Evolutionary conservation across 2,113 vertebrate genomes (phyloP).

Genomic region (Xiphophorus hellerii): DNA sequence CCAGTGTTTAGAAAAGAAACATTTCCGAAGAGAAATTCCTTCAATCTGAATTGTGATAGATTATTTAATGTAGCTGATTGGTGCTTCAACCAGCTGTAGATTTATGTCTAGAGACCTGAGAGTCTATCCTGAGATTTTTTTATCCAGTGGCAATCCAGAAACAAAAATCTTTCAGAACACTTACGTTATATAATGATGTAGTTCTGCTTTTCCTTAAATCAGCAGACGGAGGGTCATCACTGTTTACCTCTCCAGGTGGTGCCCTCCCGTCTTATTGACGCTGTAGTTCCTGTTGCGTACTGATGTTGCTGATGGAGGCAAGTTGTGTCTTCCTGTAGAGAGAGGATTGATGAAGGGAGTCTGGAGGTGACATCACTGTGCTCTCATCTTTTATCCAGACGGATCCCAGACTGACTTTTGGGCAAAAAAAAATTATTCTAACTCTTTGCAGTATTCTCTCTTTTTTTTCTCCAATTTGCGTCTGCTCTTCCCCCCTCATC

Average conservation of each 20-base stretch:
- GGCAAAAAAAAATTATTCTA: constrained; percentile 43
- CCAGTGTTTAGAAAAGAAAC: too few relatives aligned
- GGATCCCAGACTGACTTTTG: constrained; percentile 19
- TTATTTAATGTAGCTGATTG: too few relatives aligned
- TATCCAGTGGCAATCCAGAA: neutral
- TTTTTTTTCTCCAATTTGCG: constrained; percentile 10
- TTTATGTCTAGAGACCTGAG: too few relatives aligned
- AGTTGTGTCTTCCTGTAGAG: constrained; percentile 26
- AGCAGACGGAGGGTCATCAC: constrained; percentile 20
- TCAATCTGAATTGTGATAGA: too few relatives aligned
- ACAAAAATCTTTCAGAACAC: neutral
- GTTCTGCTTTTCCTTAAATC: constrained; percentile 30
- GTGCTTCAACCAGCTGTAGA: too few relatives aligned
- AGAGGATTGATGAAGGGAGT: constrained; percentile 20
- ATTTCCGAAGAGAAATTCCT: too few relatives aligned
- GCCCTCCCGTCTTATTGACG: constrained; percentile 7
- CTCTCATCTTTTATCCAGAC: constrained; percentile 16
- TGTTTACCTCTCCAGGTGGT: constrained; percentile 52
- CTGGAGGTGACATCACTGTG: constrained; percentile 19
- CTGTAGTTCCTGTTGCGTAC: constrained; percentile 1
- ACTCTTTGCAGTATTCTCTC: constrained; percentile 23
- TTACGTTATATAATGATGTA: constrained; percentile 26
- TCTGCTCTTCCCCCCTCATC: constrained; percentile 3
- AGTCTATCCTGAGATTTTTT: neutral
- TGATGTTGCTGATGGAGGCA: constrained; percentile 19